Conservation (phyloP, 2,113 vertebrate genomes). For the Lampris incognitus region DNA sequence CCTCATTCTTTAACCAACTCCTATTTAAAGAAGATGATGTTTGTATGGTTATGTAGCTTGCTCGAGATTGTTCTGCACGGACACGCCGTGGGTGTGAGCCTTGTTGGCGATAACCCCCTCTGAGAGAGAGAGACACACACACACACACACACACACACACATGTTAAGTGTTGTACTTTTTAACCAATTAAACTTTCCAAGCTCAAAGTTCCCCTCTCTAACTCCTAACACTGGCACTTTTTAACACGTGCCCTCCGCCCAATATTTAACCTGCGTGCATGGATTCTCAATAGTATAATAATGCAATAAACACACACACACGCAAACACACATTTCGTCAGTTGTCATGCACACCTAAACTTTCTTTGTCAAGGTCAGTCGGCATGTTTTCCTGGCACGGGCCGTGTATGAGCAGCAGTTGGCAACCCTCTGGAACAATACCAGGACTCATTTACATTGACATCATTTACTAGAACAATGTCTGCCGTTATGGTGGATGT, state of each 20-base stretch:
- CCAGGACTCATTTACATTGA: constrained; percentile 47
- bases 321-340: neutral
- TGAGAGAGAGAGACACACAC: too few species aligned
- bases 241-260: too few species aligned
- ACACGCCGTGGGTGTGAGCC: too few species aligned
- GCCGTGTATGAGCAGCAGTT: constrained; percentile 31
- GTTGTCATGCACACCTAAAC: constrained; percentile 5
- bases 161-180: neutral
- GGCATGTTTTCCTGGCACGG: constrained; percentile 3
- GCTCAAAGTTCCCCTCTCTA: too few species aligned
- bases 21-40: too few species aligned
- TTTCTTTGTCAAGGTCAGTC: constrained; percentile 18
- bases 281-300: too few species aligned
- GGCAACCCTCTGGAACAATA: constrained; percentile 23
- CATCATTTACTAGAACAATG: constrained; percentile 1
- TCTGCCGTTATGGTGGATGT: constrained; percentile 36
- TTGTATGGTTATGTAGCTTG: too few species aligned
- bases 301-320: neutral
- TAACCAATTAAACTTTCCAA: neutral
- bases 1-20: too few species aligned
- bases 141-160: too few species aligned
- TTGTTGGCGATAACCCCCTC: too few species aligned
- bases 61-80: too few species aligned
- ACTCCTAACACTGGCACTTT: neutral
- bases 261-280: too few species aligned